Base-by-base conservation (phyloP, 2,888 invertebrate species). In the Lasioglossum morio region DNA sequence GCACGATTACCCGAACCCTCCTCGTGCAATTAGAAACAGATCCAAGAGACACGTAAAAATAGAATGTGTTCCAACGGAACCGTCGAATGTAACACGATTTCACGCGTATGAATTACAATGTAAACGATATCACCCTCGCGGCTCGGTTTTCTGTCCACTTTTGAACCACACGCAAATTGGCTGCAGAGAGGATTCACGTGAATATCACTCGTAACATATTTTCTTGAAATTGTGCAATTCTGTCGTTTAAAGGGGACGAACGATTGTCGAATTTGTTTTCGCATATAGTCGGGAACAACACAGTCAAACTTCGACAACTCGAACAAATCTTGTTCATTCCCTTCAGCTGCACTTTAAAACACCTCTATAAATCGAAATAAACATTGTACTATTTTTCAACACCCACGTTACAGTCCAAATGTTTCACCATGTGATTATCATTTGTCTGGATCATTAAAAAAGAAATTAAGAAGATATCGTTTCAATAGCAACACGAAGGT, bases 11-110 rank as follows among this genome's bases (percentile, higher is more conserved):
- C 78, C 74, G 70, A 81, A 27, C 80, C 81, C 81, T 86, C 76
- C 60, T 72, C 81, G 80, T 60, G 75, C 80, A 84, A 84, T 86
- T 84, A 84, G 84, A 85, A 85, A 83, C 82, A 79, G 63, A 79
- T 79, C 76, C 75, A 57, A 57, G 83, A 79, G 82, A 34, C 48
- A 78, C 70, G 78, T 53, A 63, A 72, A 85, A 85, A 82, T 79
- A 83, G 79, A 76, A 83, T 72, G 76, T 19, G 40, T 40, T 46
- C 34, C 37, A 27, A 12, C 40, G 8, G 34, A 37, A 34, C 16
- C 34, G 53, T 69, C 60, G 70, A 48, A 72, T 46, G 72, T 40
- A 77, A 53, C 16, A 34, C 40, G 75, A n/a, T 43, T 79, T 43
- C 70, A 23, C 48, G 75, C 60, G 82, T 27, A 46, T 63, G 75